phyloP scores from a whole-genome alignment of 2,797 vertebrate species.

The Danio tinwini region DNA sequence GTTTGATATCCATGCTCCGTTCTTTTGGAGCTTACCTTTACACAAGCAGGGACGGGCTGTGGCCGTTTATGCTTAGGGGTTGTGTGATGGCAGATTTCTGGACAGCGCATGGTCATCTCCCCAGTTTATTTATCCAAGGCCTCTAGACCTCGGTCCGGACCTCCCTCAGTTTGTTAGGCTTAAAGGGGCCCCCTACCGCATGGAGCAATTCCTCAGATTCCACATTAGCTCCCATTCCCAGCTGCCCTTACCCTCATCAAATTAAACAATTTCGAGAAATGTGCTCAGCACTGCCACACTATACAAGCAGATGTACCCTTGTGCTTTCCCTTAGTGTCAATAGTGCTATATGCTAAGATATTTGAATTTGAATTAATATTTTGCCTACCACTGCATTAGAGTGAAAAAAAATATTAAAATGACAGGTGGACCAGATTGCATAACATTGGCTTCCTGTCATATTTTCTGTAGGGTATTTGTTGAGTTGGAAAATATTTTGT shows the following conservation, averaged over 20 bases:
- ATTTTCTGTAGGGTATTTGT: background rate
- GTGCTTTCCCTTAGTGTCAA: background rate
- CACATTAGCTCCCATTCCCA: constrained; percentile 84
- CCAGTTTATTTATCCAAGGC: constrained; percentile 87
- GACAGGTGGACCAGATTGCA: background rate
- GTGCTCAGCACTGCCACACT: constrained; percentile 55
- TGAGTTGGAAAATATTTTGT: background rate
- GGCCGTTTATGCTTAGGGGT: constrained; percentile 74
- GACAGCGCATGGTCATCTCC: constrained; percentile 83
- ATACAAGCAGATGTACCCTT: constrained; percentile 60
- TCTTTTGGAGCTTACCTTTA: constrained; percentile 69
- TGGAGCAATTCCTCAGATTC: constrained; percentile 85
- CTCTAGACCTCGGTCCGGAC: constrained; percentile 84
- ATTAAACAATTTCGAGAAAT: constrained; percentile 63
- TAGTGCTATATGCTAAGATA: background rate
- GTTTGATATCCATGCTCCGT: constrained; percentile 69
- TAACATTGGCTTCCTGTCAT: background rate
- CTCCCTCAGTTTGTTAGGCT: constrained; percentile 90
- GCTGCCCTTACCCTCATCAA: constrained; percentile 76
- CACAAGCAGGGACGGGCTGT: constrained; percentile 56
- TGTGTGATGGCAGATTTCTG: constrained; percentile 84
- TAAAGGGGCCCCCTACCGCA: constrained; percentile 83
- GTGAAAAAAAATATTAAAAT: constrained; percentile 8
- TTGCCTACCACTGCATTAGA: background rate
- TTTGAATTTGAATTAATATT: background rate